Evolutionary conservation across 2,113 vertebrate species (phyloP).

Genomic region (Percopsis transmontana): DNA sequence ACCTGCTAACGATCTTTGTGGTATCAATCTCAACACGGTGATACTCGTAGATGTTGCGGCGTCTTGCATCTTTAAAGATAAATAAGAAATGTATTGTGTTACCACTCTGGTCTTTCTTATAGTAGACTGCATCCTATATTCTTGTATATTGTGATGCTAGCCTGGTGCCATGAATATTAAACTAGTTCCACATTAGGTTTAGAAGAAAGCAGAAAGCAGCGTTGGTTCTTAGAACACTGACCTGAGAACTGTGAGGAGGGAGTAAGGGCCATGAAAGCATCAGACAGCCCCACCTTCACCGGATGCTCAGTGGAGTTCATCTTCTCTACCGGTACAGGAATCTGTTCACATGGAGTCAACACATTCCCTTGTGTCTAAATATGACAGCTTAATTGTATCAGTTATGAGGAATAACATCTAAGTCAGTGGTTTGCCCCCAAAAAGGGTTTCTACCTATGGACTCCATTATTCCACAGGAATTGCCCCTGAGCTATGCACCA

Average conservation of each 20-base stretch:
- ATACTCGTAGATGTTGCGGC: conserved; percentile 90
- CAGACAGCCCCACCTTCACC: conserved; percentile 92
- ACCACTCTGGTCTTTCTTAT: background rate
- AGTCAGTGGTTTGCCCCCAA: no score
- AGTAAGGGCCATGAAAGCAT: conserved; percentile 89
- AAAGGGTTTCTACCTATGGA: no score
- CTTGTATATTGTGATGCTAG: no score
- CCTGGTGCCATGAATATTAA: no score
- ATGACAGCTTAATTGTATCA: background rate
- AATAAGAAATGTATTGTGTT: conserved; percentile 3
- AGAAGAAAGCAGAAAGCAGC: background rate
- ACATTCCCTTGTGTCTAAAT: background rate
- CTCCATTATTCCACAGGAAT: no score
- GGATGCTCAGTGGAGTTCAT: conserved; percentile 92
- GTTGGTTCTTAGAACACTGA: conserved; percentile 60
- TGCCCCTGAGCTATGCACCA: no score
- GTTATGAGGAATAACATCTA: no score
- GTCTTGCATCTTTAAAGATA: conserved; percentile 77
- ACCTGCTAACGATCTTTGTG: conserved; percentile 78
- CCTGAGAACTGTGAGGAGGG: conserved; percentile 76
- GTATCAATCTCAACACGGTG: conserved; percentile 90
- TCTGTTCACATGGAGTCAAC: conserved; percentile 64
- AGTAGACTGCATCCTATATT: no score
- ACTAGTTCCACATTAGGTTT: background rate
- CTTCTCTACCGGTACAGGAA: conserved; percentile 83